Evolutionary conservation across 1,140 invertebrate genomes (phyloP).

Genomic region (Oreohelix idahoensis): DNA sequence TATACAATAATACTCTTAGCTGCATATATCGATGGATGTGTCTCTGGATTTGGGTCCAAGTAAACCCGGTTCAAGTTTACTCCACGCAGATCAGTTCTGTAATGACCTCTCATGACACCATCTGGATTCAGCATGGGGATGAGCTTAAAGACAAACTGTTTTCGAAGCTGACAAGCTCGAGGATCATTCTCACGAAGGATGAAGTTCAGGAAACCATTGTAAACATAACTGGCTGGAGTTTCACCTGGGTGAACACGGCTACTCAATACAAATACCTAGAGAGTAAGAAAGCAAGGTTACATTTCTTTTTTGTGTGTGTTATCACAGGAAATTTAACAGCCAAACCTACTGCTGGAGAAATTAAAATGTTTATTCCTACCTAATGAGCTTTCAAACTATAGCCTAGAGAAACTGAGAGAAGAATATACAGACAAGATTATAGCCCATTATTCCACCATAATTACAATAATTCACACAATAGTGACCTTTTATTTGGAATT

Average conservation of each 20-base stretch:
- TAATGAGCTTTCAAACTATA: too few species aligned
- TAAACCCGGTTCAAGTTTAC: conserved; percentile 74
- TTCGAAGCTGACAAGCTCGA: conserved; percentile 66
- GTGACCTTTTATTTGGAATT: too few species aligned
- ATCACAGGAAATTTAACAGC: too few species aligned
- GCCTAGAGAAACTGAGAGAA: too few species aligned
- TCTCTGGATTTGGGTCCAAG: conserved; percentile 67
- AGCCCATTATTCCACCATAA: too few species aligned
- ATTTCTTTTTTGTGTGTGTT: too few species aligned
- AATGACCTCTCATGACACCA: conserved; percentile 90
- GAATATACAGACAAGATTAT: too few species aligned
- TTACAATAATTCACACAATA: too few species aligned
- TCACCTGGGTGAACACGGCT: conserved; percentile 74
- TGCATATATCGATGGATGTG: conserved; percentile 74
- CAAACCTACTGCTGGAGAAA: too few species aligned
- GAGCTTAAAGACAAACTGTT: conserved; percentile 92
- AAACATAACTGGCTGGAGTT: conserved; percentile 73
- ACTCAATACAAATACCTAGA: conserved; percentile 71
- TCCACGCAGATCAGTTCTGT: conserved; percentile 86
- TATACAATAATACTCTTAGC: conserved; percentile 72
- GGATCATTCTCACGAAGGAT: conserved; percentile 71
- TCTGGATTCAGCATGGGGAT: conserved; percentile 95
- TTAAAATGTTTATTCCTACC: too few species aligned
- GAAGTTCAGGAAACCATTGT: conserved; percentile 74
- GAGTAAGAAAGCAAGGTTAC: conserved; percentile 35